These are phyloP conservation scores for Oreochromis mossambicus DNA, from an alignment of 2,797 vertebrate species.

Conservation along the genomic window DNA sequence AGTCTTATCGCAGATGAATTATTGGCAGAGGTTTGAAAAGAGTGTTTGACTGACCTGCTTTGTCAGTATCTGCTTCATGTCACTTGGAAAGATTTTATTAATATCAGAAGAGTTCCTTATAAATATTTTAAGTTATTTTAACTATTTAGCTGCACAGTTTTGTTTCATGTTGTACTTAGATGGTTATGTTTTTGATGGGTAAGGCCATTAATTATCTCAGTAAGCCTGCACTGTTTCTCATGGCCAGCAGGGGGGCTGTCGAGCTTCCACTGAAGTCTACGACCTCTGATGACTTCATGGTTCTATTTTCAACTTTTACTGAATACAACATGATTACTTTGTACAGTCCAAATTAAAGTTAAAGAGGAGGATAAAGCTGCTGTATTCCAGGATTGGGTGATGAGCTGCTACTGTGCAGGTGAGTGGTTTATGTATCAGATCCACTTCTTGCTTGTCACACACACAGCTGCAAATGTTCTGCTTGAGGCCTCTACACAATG, in stretches of 20 bases:
- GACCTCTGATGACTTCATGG: background rate
- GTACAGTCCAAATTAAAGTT: fast-evolving
- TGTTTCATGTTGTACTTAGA: background rate
- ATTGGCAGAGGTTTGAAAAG: background rate
- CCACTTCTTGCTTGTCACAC: fast-evolving
- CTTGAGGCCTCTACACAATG: background rate
- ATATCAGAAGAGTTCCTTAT: background rate
- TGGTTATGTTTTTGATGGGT: background rate
- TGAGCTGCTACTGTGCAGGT: background rate
- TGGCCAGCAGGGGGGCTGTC: background rate
- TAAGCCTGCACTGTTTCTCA: background rate
- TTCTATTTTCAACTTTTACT: background rate
- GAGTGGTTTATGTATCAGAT: background rate
- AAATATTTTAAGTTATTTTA: background rate
- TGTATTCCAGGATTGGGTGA: background rate
- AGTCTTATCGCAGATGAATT: background rate
- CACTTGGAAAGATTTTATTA: background rate
- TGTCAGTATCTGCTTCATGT: fast-evolving
- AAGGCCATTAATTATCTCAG: background rate
- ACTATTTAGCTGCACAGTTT: background rate
- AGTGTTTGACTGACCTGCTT: background rate
- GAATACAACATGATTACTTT: background rate
- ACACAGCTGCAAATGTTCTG: background rate
- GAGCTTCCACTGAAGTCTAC: background rate
- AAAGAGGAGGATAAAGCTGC: background rate